Percentiles rank a stretch among this genome's conserved stretches.
phyloP scores from a whole-genome alignment of 2,113 vertebrate genomes.

The Puntigrus tetrazona region DNA sequence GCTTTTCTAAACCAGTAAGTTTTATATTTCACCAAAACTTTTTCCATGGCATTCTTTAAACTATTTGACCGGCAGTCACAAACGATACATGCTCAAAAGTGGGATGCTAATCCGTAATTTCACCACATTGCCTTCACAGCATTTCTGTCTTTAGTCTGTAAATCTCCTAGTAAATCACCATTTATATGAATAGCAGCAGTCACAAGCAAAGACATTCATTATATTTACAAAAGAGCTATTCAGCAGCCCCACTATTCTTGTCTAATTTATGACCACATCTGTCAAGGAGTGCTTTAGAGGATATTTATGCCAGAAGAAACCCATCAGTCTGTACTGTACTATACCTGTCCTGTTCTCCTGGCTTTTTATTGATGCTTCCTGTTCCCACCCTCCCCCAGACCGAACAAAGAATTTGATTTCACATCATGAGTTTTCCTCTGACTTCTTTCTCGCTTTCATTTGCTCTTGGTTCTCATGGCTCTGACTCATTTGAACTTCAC shows the following conservation, averaged over 20 bases:
- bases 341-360: constrained; percentile 62
- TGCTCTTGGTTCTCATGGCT: constrained; percentile 15
- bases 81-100: background rate
- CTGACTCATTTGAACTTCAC: constrained; percentile 12
- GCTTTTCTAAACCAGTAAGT: constrained; percentile 98
- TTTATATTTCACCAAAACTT: background rate
- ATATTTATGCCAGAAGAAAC: constrained; percentile 61
- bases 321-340: constrained; percentile 50
- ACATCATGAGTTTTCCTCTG: constrained; percentile 42
- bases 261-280: constrained; percentile 51
- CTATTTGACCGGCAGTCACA: background rate
- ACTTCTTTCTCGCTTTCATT: constrained; percentile 32
- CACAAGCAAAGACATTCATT: constrained; percentile 47
- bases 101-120: background rate
- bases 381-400: constrained; percentile 46
- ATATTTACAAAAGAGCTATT: constrained; percentile 50
- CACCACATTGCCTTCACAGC: background rate
- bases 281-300: constrained; percentile 52
- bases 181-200: constrained; percentile 37
- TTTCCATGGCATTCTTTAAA: background rate
- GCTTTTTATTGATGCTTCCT: constrained; percentile 58
- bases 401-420: constrained; percentile 63
- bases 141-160: constrained; percentile 23
- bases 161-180: constrained; percentile 43
- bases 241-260: constrained; percentile 36